A percentile compares a stretch with the other conserved stretches of the same genome.
phyloP scores from a whole-genome alignment of 1,140 invertebrate genomes.

The Colletes gigas region DNA sequence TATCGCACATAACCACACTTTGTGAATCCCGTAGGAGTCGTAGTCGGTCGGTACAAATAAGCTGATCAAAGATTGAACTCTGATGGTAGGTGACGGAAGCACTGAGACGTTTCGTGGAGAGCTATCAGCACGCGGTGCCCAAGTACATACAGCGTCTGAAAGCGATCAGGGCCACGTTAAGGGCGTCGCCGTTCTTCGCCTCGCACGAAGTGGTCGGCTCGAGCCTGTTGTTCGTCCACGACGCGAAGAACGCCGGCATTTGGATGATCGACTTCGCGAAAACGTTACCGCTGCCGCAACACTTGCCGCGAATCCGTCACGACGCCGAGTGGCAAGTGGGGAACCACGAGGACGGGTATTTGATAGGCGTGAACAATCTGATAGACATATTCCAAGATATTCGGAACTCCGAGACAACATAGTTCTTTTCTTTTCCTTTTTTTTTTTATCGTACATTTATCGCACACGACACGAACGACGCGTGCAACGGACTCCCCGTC shows the following conservation, averaged over 20 bases:
- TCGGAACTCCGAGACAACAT: constrained; percentile 32
- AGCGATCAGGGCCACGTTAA: constrained; percentile 90
- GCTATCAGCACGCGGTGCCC: constrained; percentile 88
- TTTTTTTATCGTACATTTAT: too few species aligned
- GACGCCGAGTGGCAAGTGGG: constrained; percentile 94
- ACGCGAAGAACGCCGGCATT: constrained; percentile 91
- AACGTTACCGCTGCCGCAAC: constrained; percentile 90
- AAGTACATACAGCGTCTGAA: constrained; percentile 93
- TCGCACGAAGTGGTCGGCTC: constrained; percentile 98
- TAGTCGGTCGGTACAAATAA: not conserved
- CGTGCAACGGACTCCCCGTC: not conserved
- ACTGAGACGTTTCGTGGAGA: constrained; percentile 91
- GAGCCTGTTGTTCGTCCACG: constrained; percentile 97
- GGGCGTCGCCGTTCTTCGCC: constrained; percentile 93
- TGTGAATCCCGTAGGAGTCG: not conserved
- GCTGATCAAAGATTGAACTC: not conserved
- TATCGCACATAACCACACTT: too few species aligned
- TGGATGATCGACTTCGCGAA: constrained; percentile 99
- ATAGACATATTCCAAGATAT: constrained; percentile 89
- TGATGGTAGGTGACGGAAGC: constrained; percentile 87
- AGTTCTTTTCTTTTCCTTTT: not conserved
- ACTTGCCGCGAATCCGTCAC: constrained; percentile 88
- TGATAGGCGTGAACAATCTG: constrained; percentile 96
- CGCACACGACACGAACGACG: not conserved
- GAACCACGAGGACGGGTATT: constrained; percentile 99